A percentile compares a stretch with the other conserved stretches of the same genome.
phyloP scores from a whole-genome alignment of 2,888 invertebrate species.

The Dione vanillae region DNA sequence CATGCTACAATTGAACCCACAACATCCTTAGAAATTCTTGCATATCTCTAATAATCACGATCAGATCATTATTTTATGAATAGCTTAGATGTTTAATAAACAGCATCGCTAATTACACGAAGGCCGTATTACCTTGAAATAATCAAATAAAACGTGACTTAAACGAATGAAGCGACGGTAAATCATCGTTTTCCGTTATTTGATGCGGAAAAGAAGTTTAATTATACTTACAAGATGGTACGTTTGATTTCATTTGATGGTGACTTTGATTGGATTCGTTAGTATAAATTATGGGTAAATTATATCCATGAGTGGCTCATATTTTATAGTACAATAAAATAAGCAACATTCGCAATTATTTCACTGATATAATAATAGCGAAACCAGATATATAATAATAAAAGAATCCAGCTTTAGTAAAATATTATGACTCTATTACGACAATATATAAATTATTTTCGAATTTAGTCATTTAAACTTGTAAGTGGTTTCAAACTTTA shows the following conservation, averaged over 20 bases:
- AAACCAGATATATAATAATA: too few relatives aligned
- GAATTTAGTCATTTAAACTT: too few relatives aligned
- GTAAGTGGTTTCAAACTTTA: too few relatives aligned
- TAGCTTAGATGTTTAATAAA: not conserved
- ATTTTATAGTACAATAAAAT: too few relatives aligned
- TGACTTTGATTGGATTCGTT: too few relatives aligned
- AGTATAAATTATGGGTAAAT: too few relatives aligned
- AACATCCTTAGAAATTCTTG: not conserved
- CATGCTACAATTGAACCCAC: not conserved
- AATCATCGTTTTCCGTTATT: conserved; percentile 24
- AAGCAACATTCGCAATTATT: too few relatives aligned
- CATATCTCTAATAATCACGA: not conserved
- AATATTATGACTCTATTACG: too few relatives aligned
- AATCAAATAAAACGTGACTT: conserved; percentile 22
- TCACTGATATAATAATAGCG: too few relatives aligned
- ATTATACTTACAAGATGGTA: conserved; percentile 1
- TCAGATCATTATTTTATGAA: conserved; percentile 12
- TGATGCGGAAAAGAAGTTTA: conserved; percentile 12
- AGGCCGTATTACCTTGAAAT: conserved; percentile 16
- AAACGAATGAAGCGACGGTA: conserved; percentile 8
- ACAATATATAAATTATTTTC: too few relatives aligned
- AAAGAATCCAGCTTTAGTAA: too few relatives aligned
- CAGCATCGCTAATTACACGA: conserved; percentile 12
- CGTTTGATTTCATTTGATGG: not conserved
- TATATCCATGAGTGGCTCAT: too few relatives aligned